Conservation (phyloP, 2,797 vertebrate species). For the Ciconia nigra region DNA sequence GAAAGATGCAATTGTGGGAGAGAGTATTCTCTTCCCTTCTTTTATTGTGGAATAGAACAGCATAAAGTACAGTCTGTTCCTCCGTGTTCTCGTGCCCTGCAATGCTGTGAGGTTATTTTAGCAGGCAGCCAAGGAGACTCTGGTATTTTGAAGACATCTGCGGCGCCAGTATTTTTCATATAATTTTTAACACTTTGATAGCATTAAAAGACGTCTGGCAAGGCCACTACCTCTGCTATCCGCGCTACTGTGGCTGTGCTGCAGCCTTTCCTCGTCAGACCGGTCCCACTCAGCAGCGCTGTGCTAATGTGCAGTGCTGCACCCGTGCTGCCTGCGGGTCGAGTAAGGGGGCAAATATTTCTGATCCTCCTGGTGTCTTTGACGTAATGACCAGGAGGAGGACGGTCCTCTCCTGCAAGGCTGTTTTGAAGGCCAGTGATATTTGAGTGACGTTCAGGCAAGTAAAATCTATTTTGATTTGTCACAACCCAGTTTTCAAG, state of each 20-base stretch:
- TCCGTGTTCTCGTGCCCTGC: constrained; percentile 29
- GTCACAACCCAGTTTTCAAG: neutral
- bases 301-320: neutral
- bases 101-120: constrained; percentile 59
- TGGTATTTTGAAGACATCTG: constrained; percentile 63
- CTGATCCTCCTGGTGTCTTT: neutral
- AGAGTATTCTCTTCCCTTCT: neutral
- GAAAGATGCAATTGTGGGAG: constrained; percentile 27
- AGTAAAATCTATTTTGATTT: neutral
- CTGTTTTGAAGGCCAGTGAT: neutral
- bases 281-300: rapidly evolving
- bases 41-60: constrained; percentile 42
- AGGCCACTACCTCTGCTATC: neutral
- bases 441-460: neutral
- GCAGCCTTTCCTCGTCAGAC: neutral
- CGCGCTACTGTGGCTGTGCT: rapidly evolving
- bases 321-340: neutral
- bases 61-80: constrained; percentile 53
- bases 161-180: constrained; percentile 38
- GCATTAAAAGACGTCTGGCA: neutral
- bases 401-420: neutral
- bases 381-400: neutral
- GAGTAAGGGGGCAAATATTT: neutral
- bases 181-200: constrained; percentile 60
- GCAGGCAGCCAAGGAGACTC: constrained; percentile 65